Evolutionary conservation across 35 echinoderm and acorn worm species (phyloP).

Genomic region (Amphiura filiformis): DNA sequence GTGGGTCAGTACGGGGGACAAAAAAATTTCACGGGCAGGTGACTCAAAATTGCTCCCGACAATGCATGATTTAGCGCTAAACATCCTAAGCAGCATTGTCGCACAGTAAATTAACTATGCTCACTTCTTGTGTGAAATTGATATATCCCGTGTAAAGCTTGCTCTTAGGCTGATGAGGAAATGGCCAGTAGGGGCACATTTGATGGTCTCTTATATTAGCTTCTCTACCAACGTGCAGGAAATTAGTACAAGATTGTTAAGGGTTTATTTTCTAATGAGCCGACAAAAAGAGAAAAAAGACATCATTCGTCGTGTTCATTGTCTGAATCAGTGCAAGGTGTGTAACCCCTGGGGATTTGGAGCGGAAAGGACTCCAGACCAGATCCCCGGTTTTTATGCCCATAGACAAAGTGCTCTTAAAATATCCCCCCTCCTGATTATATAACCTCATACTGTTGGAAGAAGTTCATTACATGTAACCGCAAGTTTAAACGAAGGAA

Average conservation of each 20-base stretch:
- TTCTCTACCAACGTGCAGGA: background rate
- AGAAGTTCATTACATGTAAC: no score
- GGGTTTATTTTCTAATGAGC: background rate
- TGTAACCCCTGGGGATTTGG: background rate
- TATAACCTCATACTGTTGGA: no score
- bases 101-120: background rate
- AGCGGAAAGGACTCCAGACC: background rate
- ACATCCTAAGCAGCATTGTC: background rate
- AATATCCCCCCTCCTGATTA: background rate
- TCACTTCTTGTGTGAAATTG: background rate
- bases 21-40: background rate
- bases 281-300: background rate
- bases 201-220: no score
- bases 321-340: background rate
- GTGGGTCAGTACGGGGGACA: background rate
- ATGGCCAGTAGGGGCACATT: no score
- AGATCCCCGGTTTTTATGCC: background rate
- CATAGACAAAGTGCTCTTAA: background rate
- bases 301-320: background rate
- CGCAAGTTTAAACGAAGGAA: no score
- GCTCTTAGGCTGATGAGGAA: no score
- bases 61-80: background rate
- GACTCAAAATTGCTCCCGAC: background rate
- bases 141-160: background rate
- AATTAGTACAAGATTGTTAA: background rate